These are phyloP conservation scores for Lemur catta DNA, from an alignment of 2,797 vertebrate genomes.

Conservation along the genomic window DNA sequence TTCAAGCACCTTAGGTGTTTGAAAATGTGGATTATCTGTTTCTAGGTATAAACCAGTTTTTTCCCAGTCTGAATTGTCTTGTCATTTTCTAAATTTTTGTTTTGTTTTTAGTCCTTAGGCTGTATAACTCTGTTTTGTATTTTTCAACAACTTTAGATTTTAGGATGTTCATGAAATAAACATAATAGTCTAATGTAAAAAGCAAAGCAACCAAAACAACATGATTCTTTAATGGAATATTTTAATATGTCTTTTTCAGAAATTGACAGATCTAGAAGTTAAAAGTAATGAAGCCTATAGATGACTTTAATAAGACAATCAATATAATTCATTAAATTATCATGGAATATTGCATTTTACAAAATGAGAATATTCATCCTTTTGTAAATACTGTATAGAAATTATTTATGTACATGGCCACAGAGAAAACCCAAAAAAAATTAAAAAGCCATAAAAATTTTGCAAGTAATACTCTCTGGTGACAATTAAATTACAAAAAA, in stretches of 20 bases:
- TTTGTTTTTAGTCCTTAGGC: neutral
- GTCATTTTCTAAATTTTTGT: slow-evolving; percentile 30
- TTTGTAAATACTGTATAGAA: neutral
- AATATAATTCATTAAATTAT: neutral
- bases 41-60: neutral
- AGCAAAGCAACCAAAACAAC: neutral
- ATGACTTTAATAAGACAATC: neutral
- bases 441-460: neutral
- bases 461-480: neutral
- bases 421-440: neutral
- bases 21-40: neutral
- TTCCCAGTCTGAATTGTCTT: neutral
- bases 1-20: neutral
- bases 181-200: neutral
- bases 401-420: neutral
- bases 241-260: neutral
- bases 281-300: neutral
- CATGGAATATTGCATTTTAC: neutral
- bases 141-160: slow-evolving; percentile 20
- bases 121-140: neutral
- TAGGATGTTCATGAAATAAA: neutral
- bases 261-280: neutral
- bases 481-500: neutral
- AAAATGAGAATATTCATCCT: neutral
- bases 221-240: neutral